These are phyloP conservation scores for Aspidapion aeneum DNA, from an alignment of 2,888 invertebrate genomes.

Conservation along the genomic window DNA sequence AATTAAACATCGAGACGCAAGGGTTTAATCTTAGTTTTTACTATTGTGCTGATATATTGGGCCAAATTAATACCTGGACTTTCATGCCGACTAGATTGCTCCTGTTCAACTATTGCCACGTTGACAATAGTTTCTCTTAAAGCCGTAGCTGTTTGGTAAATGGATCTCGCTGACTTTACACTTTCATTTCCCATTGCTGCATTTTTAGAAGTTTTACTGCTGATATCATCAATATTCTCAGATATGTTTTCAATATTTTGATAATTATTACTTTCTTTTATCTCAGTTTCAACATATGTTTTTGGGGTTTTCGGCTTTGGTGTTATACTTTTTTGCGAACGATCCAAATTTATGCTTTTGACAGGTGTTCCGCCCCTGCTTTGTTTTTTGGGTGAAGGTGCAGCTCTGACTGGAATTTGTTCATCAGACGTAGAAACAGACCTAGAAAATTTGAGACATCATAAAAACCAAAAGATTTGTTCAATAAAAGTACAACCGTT, in stretches of 20 bases:
- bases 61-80: not conserved
- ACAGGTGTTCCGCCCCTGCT: not conserved
- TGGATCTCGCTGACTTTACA: too few species aligned
- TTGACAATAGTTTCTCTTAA: not conserved
- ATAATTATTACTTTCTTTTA: constrained; percentile 1
- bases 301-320: not conserved
- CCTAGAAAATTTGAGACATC: not conserved
- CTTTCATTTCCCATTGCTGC: too few species aligned
- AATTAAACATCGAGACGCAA: too few species aligned
- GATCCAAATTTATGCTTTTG: not conserved
- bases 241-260: not conserved
- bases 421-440: not conserved
- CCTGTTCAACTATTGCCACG: not conserved
- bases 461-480: not conserved
- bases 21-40: too few species aligned
- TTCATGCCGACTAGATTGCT: not conserved
- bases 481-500: not conserved
- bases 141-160: not conserved
- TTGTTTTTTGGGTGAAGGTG: not conserved
- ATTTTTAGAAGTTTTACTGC: too few species aligned
- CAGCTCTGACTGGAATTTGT: not conserved
- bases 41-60: too few species aligned
- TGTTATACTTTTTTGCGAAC: not conserved
- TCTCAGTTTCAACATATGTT: not conserved
- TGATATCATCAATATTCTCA: too few species aligned